Percentiles rank a stretch among this genome's conserved stretches.
Evolutionary conservation across 1,140 invertebrate species (phyloP).

Genomic region (Glossosoma conforme): DNA sequence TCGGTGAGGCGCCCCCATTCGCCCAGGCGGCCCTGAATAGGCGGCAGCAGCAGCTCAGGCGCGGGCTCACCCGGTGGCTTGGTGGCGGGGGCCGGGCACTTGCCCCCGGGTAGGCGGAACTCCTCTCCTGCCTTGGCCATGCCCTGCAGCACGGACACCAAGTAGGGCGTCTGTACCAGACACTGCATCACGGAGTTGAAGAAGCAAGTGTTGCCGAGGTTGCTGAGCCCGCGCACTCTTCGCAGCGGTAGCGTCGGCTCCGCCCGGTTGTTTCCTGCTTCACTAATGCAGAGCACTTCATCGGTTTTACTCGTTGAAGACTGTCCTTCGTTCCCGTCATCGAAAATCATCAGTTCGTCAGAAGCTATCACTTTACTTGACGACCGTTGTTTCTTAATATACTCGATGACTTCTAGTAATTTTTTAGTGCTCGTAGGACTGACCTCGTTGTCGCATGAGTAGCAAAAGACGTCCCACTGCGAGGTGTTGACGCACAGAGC

Average conservation of each 20-base stretch:
- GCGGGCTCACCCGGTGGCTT: slow-evolving; percentile 37
- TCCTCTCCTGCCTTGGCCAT: slow-evolving; percentile 61
- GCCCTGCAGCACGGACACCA: slow-evolving; percentile 68
- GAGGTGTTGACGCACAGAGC: slow-evolving; percentile 67
- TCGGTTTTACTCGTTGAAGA: no score
- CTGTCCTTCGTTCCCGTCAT: no score
- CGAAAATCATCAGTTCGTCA: no score
- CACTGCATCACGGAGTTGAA: slow-evolving; percentile 95
- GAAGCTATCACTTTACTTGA: no score
- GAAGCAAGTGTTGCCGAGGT: slow-evolving; percentile 95
- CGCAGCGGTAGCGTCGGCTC: background rate
- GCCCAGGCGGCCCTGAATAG: slow-evolving; percentile 61
- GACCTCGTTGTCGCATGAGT: slow-evolving; percentile 60
- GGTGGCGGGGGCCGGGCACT: slow-evolving; percentile 40
- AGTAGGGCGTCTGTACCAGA: slow-evolving; percentile 78
- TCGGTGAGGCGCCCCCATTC: slow-evolving; percentile 68
- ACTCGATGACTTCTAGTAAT: slow-evolving; percentile 59
- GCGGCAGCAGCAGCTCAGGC: slow-evolving; percentile 47
- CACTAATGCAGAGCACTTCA: no score
- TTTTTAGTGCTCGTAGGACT: slow-evolving; percentile 55
- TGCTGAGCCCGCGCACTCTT: slow-evolving; percentile 64
- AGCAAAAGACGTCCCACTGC: slow-evolving; percentile 64
- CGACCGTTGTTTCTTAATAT: slow-evolving; percentile 52
- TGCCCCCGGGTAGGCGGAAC: slow-evolving; percentile 66
- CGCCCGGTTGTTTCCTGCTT: no score